Conservation (phyloP, 2,113 vertebrate species). For the Laterallus jamaicensis region DNA sequence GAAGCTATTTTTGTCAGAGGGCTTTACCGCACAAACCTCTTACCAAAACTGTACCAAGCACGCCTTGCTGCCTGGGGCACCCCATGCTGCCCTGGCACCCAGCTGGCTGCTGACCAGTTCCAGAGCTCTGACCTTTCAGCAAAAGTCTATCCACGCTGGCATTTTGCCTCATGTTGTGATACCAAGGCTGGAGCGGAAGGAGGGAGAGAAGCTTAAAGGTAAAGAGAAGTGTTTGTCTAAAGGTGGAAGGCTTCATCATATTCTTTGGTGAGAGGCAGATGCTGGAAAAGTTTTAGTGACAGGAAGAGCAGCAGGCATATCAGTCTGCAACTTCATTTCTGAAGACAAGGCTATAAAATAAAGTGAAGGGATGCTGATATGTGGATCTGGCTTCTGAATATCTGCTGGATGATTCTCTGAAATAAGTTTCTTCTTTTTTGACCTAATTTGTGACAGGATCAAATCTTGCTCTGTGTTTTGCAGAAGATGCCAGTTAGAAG, state of each 20-base stretch:
- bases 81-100: fast-evolving
- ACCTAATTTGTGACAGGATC: background rate
- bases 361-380: background rate
- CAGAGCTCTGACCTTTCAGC: conserved; percentile 1
- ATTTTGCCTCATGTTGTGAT: background rate
- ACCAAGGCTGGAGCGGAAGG: background rate
- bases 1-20: background rate
- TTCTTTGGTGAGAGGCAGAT: background rate
- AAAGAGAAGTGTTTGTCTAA: background rate
- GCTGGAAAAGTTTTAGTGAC: background rate
- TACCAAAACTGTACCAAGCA: fast-evolving
- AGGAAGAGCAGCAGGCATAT: background rate
- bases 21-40: background rate
- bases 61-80: background rate
- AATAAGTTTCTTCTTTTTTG: background rate
- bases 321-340: background rate
- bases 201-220: background rate
- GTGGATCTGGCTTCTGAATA: background rate
- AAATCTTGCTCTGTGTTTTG: background rate
- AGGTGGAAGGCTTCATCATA: background rate
- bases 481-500: background rate
- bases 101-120: fast-evolving
- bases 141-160: background rate
- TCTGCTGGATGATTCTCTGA: background rate
- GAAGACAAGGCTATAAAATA: background rate